Evolutionary conservation across 2,888 invertebrate genomes (phyloP).

Genomic region (Ennomos erosarius): DNA sequence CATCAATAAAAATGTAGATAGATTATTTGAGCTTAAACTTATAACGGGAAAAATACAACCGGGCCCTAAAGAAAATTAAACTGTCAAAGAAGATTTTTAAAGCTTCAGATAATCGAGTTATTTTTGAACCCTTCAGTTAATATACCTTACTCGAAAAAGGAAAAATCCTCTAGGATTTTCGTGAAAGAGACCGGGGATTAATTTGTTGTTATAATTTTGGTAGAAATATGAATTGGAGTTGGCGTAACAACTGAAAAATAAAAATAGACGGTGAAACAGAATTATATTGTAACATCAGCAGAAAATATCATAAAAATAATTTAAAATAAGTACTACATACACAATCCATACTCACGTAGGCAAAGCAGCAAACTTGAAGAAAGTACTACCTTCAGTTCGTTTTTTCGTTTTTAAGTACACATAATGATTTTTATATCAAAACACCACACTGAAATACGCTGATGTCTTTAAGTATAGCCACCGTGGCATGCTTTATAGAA

Average conservation of each 20-base stretch:
- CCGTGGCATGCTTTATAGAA: no score
- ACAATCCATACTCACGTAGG: no score
- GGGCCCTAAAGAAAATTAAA: conserved; percentile 55
- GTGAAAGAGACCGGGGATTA: conserved; percentile 31
- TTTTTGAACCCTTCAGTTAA: conserved; percentile 54
- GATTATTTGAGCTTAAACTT: conserved; percentile 40
- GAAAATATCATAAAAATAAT: neutral
- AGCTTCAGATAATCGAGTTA: conserved; percentile 56
- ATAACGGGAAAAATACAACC: conserved; percentile 48
- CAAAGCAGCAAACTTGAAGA: no score
- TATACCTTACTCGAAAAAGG: conserved; percentile 34
- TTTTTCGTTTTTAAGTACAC: no score
- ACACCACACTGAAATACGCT: no score
- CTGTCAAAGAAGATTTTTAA: conserved; percentile 58
- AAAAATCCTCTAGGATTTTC: conserved; percentile 34
- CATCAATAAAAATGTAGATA: conserved; percentile 10
- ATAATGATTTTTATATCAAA: no score
- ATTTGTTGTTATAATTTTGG: conserved; percentile 37
- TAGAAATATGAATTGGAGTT: conserved; percentile 30
- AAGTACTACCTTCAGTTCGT: no score
- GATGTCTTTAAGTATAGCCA: no score
- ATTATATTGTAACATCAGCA: conserved; percentile 16
- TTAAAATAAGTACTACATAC: neutral
- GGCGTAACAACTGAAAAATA: conserved; percentile 14
- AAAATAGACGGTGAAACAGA: conserved; percentile 24